Conservation (phyloP, 1,140 invertebrate genomes). For the Spodoptera litura region DNA sequence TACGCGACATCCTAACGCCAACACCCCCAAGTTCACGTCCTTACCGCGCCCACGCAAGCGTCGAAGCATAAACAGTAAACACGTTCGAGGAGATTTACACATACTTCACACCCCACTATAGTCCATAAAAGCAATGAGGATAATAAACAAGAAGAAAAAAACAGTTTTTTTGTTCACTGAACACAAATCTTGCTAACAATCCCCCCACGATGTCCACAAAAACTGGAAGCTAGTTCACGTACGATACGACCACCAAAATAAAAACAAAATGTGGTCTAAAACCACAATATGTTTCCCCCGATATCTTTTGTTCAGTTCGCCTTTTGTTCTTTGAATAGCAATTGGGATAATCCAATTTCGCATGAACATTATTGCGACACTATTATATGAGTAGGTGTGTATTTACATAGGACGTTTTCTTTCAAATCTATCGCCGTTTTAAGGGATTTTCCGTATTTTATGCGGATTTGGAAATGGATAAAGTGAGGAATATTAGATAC, state of each 20-base stretch:
- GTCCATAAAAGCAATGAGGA: slow-evolving; percentile 45
- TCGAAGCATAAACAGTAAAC: slow-evolving; percentile 27
- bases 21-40: slow-evolving; percentile 1
- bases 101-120: slow-evolving; percentile 28
- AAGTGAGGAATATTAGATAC: not conserved
- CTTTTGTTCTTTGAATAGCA: slow-evolving; percentile 56
- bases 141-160: slow-evolving; percentile 52
- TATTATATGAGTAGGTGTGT: not conserved
- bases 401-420: slow-evolving; percentile 12
- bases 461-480: not conserved
- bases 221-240: slow-evolving; percentile 50
- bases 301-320: slow-evolving; percentile 57
- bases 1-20: not conserved
- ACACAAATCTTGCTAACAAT: slow-evolving; percentile 60
- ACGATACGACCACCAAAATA: slow-evolving; percentile 46
- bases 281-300: slow-evolving; percentile 57
- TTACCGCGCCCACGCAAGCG: slow-evolving; percentile 2
- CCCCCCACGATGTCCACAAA: slow-evolving; percentile 49
- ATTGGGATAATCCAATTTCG: slow-evolving; percentile 50
- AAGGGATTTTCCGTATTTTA: not conserved
- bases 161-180: slow-evolving; percentile 51
- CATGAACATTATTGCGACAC: slow-evolving; percentile 24
- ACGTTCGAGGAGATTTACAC: slow-evolving; percentile 17
- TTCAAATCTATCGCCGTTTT: slow-evolving; percentile 19
- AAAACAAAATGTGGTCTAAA: slow-evolving; percentile 59